Conservation (phyloP, 1,140 invertebrate species). For the Cheumatopsyche charites region DNA sequence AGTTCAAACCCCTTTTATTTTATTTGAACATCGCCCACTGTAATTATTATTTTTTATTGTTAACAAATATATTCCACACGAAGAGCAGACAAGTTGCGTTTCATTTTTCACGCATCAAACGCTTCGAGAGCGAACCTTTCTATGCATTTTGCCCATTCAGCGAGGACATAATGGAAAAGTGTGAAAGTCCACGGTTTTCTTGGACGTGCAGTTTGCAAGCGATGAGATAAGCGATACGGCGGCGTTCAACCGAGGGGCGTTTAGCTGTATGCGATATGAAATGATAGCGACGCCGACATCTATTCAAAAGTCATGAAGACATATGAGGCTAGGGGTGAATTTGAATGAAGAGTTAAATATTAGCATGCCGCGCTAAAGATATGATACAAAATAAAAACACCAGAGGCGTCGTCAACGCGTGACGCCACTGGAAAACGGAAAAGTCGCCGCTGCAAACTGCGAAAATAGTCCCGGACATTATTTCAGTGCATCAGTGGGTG, state of each 20-base stretch:
- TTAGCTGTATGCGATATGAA: neutral
- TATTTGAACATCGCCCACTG: neutral
- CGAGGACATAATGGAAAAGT: neutral
- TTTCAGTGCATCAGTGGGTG: too few species aligned
- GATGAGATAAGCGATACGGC: conserved; percentile 19
- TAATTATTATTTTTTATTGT: neutral
- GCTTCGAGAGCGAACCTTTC: too few species aligned
- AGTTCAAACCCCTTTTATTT: neutral
- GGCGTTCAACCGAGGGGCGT: neutral
- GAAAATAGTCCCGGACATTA: too few species aligned
- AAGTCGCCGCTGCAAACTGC: conserved; percentile 6
- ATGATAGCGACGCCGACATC: conserved; percentile 12
- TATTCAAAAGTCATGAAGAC: conserved; percentile 25
- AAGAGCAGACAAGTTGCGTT: neutral
- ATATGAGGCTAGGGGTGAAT: conserved; percentile 15
- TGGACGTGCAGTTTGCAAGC: neutral
- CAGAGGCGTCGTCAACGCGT: neutral
- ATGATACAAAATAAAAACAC: conserved; percentile 20
- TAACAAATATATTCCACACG: neutral
- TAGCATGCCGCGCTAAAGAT: conserved; percentile 4
- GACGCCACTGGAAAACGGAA: neutral
- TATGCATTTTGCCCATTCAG: too few species aligned
- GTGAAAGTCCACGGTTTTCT: neutral
- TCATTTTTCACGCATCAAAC: neutral
- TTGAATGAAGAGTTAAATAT: conserved; percentile 16